phyloP scores from a whole-genome alignment of 2,113 vertebrate genomes.

The Actenoides lindsayi region DNA sequence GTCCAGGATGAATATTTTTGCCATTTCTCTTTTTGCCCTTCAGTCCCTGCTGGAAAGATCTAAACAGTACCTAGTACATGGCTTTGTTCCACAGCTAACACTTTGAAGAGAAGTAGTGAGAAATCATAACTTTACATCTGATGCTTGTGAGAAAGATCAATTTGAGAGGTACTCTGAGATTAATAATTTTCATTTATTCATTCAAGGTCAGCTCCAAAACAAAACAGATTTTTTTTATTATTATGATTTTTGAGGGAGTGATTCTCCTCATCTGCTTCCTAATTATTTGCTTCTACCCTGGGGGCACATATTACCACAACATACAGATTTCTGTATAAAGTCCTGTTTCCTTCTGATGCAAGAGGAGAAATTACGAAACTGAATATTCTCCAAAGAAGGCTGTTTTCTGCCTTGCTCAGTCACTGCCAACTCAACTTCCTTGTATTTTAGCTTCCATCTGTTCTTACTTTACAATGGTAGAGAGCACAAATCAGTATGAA shows the following conservation, averaged over 20 bases:
- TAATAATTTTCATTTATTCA: background rate
- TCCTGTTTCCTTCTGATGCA: background rate
- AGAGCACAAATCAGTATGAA: background rate
- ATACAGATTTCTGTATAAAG: background rate
- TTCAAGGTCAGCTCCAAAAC: background rate
- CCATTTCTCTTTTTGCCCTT: background rate
- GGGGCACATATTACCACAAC: background rate
- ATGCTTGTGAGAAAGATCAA: background rate
- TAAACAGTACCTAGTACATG: accelerated
- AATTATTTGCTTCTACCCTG: background rate
- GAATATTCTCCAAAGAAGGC: background rate
- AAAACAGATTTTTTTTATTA: background rate
- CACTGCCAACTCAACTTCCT: background rate
- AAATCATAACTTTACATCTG: background rate
- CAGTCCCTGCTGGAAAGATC: background rate
- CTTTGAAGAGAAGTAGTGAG: background rate
- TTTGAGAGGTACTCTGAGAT: background rate
- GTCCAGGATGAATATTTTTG: background rate
- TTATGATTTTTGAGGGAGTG: background rate
- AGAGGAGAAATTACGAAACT: background rate
- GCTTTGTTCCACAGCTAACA: background rate
- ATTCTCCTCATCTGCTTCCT: background rate
- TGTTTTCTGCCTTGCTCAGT: background rate
- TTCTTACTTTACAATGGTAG: background rate
- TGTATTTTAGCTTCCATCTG: accelerated